Evolutionary conservation across 1,140 invertebrate genomes (phyloP), one percentile per base, ranked within the genome.

Genomic region (Lasioglossum baleicum): DNA sequence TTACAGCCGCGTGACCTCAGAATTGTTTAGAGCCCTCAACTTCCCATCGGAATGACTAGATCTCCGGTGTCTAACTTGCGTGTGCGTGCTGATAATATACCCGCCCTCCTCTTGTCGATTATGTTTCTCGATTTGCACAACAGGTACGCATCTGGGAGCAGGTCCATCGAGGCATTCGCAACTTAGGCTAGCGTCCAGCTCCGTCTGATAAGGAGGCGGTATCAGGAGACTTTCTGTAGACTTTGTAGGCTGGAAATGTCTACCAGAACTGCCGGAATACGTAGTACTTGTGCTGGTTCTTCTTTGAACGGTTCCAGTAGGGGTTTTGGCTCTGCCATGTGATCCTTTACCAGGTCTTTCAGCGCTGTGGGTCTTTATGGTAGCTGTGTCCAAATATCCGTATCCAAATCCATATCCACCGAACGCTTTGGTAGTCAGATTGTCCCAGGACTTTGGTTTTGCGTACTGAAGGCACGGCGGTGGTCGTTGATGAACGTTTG

Each of bases 361-460:
- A 88, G 87, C 94, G 82, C 90, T 94, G 89, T 79, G 94, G 71
- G 92, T 92, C 73, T 95, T 95, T 44, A 94, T 94, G 0, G 94
- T 92, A 11, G 93, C 93, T 0, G 95, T 95, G 84, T 97, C 96
- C 51, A 96, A 91, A 85, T 97, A 97, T 2, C 96, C 96, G 87
- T 97, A 97, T 6, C 96, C 96, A 83, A 97, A 97, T 35, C 96
- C 96, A 85, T 97, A 97, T 0, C 96, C 96, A 15, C 96, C 96
- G 75, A 97, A 96, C 2, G 96, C 95, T 92, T 97, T 97, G 1
- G 96, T 97, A 0, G 96, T 96, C 31, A 98, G 92, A 93, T 97
- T 97, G 87, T 97, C 97, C 96, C 97, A 97, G 0, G 96, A 97
- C 88, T 97, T 97, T 7, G 97, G 97, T 87, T 97, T 97, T 1